Evolutionary conservation across 1,140 invertebrate genomes (phyloP).

Genomic region (Tetranychus cinnabarinus): DNA sequence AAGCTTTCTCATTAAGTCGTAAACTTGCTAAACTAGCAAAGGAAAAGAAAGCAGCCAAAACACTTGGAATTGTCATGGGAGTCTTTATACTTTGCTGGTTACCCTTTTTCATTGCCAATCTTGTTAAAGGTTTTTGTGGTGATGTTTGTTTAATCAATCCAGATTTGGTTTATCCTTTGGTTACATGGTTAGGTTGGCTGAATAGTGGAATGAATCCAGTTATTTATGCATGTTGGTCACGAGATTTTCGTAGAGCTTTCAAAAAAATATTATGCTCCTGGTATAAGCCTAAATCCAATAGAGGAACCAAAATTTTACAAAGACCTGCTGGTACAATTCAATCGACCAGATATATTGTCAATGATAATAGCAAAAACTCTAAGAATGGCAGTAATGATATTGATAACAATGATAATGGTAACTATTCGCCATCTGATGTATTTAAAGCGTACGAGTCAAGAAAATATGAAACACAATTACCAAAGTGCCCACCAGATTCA

Average conservation of each 20-base stretch:
- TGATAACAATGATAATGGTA: no score
- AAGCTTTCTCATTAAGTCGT: conserved; percentile 43
- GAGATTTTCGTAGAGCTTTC: conserved; percentile 60
- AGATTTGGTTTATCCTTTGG: conserved; percentile 67
- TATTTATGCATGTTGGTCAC: conserved; percentile 88
- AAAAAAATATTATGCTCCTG: conserved; percentile 15
- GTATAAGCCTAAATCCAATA: background rate
- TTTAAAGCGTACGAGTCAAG: no score
- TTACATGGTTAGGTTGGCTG: conserved; percentile 96
- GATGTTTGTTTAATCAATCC: conserved; percentile 50
- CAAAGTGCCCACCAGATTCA: no score
- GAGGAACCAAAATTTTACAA: no score
- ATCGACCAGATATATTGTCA: no score
- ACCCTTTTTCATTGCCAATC: conserved; percentile 92
- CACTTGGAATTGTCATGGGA: conserved; percentile 44
- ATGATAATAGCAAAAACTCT: no score
- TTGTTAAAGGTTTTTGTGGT: conserved; percentile 60
- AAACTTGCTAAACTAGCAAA: conserved; percentile 53
- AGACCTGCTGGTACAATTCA: no score
- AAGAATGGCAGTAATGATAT: no score
- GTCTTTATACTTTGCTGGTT: conserved; percentile 90
- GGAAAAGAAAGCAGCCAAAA: conserved; percentile 32
- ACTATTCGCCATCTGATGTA: no score
- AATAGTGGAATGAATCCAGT: conserved; percentile 95
- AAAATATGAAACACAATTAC: no score